Base-by-base conservation (phyloP, 2,888 invertebrate species). In the Agonum fuliginosum region DNA sequence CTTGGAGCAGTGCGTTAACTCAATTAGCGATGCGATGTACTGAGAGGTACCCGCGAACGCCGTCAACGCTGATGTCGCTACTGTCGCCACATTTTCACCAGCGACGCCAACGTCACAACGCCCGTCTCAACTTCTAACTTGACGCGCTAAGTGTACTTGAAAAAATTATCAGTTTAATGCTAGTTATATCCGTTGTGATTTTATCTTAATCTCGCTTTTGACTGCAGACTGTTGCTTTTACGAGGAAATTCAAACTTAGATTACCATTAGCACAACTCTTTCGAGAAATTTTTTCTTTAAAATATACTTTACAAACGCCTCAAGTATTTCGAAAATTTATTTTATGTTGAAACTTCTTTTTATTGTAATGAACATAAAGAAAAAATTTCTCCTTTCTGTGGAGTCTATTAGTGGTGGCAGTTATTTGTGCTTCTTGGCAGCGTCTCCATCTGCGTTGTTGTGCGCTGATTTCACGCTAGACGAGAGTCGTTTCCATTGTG, bases 1-100 rank as follows among this genome's bases (percentile, higher is more conserved):
- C 82, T 83, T 81, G 80, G 81, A 82, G 82, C 80, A 83, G 82
- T 83, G 83, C 83, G 83, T 83, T 84, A 83, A 83, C 82, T 82
- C 81, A 80, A 83, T 83, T 83, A 83, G 82, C 80, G 80, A 81
- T 82, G 83, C 82, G 81, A 82, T 81, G 81, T 81, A 77, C 54
- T 51, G 70, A 72, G 75, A 76, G 71, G 30, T 69, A 69, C 67
- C 41, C 37, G 67, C 67, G 67, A 67, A 67, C 12, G 41, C 37
- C 41, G 67, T 20, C 67, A 22, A 20, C 67, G 41, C 4, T 41
- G 41, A 67, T 67, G 67, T 37, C 37, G 67, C 67, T 41, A 41
- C 67, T 67, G 37, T 67, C 67, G 19, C 27, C 22, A 65, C 37
- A 65, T 37, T 65, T 65, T 65, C 58, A 27, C 19, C 27, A 17